Conservation (phyloP, 2,888 invertebrate species). For the Lasioglossum malachurum region DNA sequence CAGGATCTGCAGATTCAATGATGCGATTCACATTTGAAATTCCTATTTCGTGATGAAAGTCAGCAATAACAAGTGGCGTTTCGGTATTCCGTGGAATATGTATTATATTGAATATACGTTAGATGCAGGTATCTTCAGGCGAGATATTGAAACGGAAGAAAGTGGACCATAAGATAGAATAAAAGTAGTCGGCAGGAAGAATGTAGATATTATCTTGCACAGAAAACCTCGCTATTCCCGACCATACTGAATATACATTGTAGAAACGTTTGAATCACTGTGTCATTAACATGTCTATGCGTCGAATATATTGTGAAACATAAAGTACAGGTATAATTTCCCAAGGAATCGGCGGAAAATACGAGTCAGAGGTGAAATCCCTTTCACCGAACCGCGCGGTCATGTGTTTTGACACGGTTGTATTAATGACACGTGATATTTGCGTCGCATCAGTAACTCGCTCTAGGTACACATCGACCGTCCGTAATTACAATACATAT, state of each 20-base stretch:
- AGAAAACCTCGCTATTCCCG: not conserved
- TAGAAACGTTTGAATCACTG: not conserved
- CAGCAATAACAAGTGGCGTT: too few species aligned
- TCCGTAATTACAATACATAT: constrained; percentile 21
- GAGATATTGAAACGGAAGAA: not conserved
- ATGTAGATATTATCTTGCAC: not conserved
- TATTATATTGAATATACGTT: too few species aligned
- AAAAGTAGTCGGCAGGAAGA: not conserved
- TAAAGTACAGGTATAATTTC: not conserved
- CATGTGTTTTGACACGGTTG: constrained; percentile 23
- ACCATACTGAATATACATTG: too few species aligned
- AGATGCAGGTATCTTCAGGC: too few species aligned
- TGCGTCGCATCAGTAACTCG: constrained; percentile 28
- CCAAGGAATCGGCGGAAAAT: not conserved
- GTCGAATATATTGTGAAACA: not conserved
- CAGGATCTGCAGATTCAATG: too few species aligned
- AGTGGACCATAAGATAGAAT: not conserved
- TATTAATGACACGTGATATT: constrained; percentile 37
- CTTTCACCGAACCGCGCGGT: constrained; percentile 29
- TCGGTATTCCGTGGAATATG: too few species aligned
- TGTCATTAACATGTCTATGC: not conserved
- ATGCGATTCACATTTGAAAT: too few species aligned
- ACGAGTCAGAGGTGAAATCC: not conserved
- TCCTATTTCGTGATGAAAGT: too few species aligned
- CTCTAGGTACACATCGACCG: constrained; percentile 11